Evolutionary conservation across 2,797 vertebrate species (phyloP), one percentile per base, ranked within the genome.

Genomic region (Acipenser ruthenus): DNA sequence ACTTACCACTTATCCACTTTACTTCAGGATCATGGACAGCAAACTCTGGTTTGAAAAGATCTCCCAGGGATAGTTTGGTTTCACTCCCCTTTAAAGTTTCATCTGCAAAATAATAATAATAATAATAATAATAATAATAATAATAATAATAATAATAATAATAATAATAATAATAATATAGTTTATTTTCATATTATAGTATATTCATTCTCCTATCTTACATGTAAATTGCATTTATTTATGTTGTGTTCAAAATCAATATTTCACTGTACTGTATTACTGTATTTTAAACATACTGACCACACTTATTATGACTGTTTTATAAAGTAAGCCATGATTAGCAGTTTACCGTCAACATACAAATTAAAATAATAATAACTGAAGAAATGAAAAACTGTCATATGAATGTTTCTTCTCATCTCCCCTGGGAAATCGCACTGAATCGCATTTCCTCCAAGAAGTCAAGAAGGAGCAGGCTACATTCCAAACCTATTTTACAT

Each of bases 1-100:
- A 88, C 92, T 81, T 88, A 99, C 96, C 94, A 61, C 93, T 96
- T 82, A 98, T 94, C 96, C 96, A 99, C 62, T 85, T 90, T 64
- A 93, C 92, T 77, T 97, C 94, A 0, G 94, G 95, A 83, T 96
- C 91, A 11, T 95, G 92, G 59, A 90, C 75, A 6, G 86, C 9
- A 71, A 98, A 95, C 10, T 96, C 92, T 18, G 92, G 83, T 68
- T 88, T 93, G 83, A 98, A 96, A 62, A 99, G 92, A 77, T 98
- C 95, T 71, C 97, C 95, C 85, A 99, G 87, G 0, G 87, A 87
- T 77, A 97, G 77, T 72, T 93, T 92, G 62, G 91, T 93, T 86
- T 96, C 92, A 69, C 93, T 93, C 6, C 94, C 92, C 71, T 92
- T 91, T 71, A 87, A 87, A 0, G 78, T 88, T 73, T 99, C 95